phyloP scores from a whole-genome alignment of 64 coral and sea anemone species.

The Hydrozoanthus tunicans region DNA sequence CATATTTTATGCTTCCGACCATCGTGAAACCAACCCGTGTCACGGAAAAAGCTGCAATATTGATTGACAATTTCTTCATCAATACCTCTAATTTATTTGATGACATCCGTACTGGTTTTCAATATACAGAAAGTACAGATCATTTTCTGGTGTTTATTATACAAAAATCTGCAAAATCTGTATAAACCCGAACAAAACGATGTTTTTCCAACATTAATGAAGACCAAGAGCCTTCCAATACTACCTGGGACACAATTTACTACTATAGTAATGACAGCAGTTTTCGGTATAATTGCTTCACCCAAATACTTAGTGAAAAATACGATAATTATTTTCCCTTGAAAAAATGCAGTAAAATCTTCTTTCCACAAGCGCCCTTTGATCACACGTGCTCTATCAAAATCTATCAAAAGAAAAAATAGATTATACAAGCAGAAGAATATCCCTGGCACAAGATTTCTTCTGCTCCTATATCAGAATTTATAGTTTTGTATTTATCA shows the following conservation, averaged over 20 bases:
- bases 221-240: neutral
- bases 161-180: conserved; percentile 3
- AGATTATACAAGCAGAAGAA: too few species aligned
- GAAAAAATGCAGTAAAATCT: neutral
- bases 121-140: neutral
- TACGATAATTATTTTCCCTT: neutral
- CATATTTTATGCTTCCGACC: conserved; percentile 45
- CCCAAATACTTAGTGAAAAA: neutral
- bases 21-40: conserved; percentile 64
- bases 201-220: conserved; percentile 15
- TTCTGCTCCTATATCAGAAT: too few species aligned
- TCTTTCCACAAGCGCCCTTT: neutral
- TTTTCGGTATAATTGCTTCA: conserved; percentile 23
- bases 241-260: conserved; percentile 10
- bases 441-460: too few species aligned
- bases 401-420: too few species aligned
- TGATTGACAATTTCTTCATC: conserved; percentile 20
- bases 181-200: neutral
- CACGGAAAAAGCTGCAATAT: conserved; percentile 34
- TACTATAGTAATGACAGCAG: conserved; percentile 6
- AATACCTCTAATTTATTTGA: neutral
- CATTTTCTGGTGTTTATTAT: conserved; percentile 1
- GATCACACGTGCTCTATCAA: neutral
- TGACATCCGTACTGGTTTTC: neutral
- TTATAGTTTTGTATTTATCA: too few species aligned